A percentile compares a stretch with the other conserved stretches of the same genome.
Evolutionary conservation across 2,888 invertebrate species (phyloP).

Genomic region (Mimachlamys varia): DNA sequence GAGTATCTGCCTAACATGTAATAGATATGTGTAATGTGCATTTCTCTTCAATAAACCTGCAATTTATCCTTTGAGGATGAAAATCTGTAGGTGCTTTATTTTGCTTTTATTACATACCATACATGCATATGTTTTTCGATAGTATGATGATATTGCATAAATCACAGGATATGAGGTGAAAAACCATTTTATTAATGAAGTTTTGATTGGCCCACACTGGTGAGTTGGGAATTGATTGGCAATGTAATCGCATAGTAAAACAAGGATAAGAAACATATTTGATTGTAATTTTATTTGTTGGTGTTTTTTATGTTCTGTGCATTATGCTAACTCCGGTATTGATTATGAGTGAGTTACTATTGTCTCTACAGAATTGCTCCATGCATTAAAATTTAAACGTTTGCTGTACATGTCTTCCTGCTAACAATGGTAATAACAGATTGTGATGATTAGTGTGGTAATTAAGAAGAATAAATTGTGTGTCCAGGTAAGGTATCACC

Average conservation of each 20-base stretch:
- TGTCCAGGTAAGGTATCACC: neutral
- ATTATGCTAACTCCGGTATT: neutral
- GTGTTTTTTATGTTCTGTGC: neutral
- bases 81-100: neutral
- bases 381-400: neutral
- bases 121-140: neutral
- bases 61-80: neutral
- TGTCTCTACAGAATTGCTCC: neutral
- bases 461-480: neutral
- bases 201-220: conserved; percentile 2
- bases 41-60: conserved; percentile 5
- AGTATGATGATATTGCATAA: neutral
- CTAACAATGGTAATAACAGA: neutral
- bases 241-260: neutral
- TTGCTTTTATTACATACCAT: neutral
- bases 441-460: neutral
- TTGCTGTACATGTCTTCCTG: neutral
- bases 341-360: neutral
- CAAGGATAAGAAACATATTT: neutral
- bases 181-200: neutral
- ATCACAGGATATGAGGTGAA: neutral
- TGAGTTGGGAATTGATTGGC: neutral
- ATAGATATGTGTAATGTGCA: neutral
- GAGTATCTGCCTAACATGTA: neutral
- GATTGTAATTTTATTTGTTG: neutral